A percentile compares a stretch with the other conserved stretches of the same genome.
phyloP scores from a whole-genome alignment of 2,888 invertebrate species.

The Synanthedon myopaeformis region DNA sequence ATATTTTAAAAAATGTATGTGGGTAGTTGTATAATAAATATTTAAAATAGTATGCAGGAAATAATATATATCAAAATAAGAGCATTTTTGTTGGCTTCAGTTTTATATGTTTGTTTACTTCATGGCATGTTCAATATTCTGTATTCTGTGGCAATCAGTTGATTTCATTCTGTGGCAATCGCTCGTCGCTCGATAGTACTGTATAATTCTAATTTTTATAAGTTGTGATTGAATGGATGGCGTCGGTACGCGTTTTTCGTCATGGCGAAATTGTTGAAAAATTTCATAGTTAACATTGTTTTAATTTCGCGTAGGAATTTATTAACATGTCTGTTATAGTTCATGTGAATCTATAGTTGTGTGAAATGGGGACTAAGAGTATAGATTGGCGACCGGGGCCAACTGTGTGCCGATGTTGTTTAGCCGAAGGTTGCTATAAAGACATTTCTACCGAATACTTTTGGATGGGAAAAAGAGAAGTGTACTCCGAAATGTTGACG shows the following conservation, averaged over 20 bases:
- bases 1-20: no score
- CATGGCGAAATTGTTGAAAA: not conserved
- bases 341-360: not conserved
- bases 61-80: no score
- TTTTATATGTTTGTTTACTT: no score
- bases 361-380: slow-evolving; percentile 44
- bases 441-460: slow-evolving; percentile 65
- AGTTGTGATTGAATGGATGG: not conserved
- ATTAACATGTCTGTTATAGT: not conserved
- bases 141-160: no score
- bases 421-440: slow-evolving; percentile 58
- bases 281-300: not conserved
- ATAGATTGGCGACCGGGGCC: slow-evolving; percentile 50
- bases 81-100: no score
- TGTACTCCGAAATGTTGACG: slow-evolving; percentile 55
- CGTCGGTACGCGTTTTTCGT: not conserved
- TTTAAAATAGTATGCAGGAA: no score
- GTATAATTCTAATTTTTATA: no score
- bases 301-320: not conserved
- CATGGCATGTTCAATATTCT: no score
- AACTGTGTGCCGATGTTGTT: slow-evolving; percentile 55
- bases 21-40: no score
- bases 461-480: slow-evolving; percentile 64
- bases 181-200: no score
- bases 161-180: no score